Base-by-base conservation (phyloP, 2,113 vertebrate species). In the Platichthys flesus region DNA sequence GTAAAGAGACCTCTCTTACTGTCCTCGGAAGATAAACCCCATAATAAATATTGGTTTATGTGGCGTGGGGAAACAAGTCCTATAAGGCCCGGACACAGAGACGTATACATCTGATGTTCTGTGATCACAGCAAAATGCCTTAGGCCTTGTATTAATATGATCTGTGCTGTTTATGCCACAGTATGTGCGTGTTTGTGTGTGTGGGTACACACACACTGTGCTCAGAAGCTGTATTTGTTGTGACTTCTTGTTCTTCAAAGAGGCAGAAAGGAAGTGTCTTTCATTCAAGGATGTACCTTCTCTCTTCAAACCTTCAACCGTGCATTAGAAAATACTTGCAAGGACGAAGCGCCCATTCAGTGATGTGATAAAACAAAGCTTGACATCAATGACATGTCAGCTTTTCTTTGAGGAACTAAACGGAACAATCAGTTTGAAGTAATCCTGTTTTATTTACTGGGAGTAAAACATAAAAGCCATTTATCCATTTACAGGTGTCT, bases 211-310 rank as follows among this genome's bases (percentile, higher is more conserved):
- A 21, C 24, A 56, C n/a, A 66, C 21, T 15, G 18, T 21, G 13
- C 15, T 61, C 49, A 71, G 21, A 71, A 10, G 63, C n/a, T 0
- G 28, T 42, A 15, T 70, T 78, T 74, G 67, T 59, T 77, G 26
- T 20, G 52, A 74, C 35, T 55, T n/a, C 21, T 3, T 21, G 3
- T 51, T 59, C 5, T 57, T 40, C 2, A 9, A 58, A 18, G 16
- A 49, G 28, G 1, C 51, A 26, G 37, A 16, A 42, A 28, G 1
- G 35, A 35, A 75, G 67, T 28, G 20, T 13, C 15, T 55, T 70
- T 78, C 15, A 74, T 52, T 71, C 37, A 49, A 64, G 47, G 63
- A 56, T 20, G 54, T 0, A 69, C 21, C 9, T 47, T 23, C n/a
- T 65, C 40, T 56, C 20, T 49, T 42, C 6, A 21, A 21, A 13